Conservation (phyloP, 2,888 invertebrate species). For the Lysandra bellargus region DNA sequence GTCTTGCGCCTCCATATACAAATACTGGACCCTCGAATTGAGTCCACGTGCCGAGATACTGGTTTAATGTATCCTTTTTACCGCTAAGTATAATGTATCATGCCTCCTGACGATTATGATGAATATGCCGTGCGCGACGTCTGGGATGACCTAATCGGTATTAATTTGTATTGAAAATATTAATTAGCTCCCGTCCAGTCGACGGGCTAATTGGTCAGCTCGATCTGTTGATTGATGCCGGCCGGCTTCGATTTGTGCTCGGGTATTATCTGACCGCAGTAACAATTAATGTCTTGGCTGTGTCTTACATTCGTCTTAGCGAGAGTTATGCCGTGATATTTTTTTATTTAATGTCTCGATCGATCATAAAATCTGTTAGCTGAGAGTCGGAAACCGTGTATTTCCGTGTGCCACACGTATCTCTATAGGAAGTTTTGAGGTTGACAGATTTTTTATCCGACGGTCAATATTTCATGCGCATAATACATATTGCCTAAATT, state of each 20-base stretch:
- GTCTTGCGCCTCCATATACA: constrained; percentile 70
- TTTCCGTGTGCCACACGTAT: constrained; percentile 20
- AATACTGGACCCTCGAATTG: constrained; percentile 57
- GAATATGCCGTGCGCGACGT: constrained; percentile 15
- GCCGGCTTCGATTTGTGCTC: not conserved
- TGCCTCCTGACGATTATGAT: constrained; percentile 26
- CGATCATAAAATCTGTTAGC: constrained; percentile 21
- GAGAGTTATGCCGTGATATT: constrained; percentile 10
- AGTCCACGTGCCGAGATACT: constrained; percentile 58
- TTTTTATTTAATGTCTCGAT: constrained; percentile 25
- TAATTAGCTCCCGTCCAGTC: constrained; percentile 20
- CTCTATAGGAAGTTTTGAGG: constrained; percentile 12
- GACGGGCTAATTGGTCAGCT: constrained; percentile 13
- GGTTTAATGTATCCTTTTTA: constrained; percentile 37
- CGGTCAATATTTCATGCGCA: not conserved
- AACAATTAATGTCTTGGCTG: not conserved
- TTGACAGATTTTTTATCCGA: constrained; percentile 10
- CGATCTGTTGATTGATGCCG: constrained; percentile 1
- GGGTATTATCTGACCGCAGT: not conserved
- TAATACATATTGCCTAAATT: constrained; percentile 12
- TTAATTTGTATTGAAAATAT: constrained; percentile 25
- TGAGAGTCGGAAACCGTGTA: constrained; percentile 16
- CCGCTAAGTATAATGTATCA: constrained; percentile 30
- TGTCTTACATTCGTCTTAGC: not conserved
- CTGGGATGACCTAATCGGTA: constrained; percentile 26